Base-by-base conservation (phyloP, 2,113 vertebrate genomes). In the Chaenogobius annularis region DNA sequence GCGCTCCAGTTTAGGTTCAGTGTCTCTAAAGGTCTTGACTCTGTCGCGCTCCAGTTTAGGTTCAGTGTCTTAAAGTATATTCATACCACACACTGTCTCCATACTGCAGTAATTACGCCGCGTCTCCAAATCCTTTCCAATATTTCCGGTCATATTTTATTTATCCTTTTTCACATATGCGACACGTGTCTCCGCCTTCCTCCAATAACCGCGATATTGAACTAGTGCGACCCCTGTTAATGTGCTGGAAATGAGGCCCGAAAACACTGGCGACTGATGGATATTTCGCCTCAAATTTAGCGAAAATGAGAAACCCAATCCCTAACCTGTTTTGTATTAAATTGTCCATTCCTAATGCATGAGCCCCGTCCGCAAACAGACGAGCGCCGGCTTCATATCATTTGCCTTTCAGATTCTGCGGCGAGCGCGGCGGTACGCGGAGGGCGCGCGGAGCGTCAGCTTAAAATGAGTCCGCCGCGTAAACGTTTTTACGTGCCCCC, bases 361-460 rank as follows among this genome's bases (percentile, higher is more conserved):
- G 56, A 69, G 63, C 62, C 66, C 47, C 35, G 54, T 63, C 23
- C 59, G 15, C 64, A 74, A 62, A 65, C 61, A 70, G 72, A 55
- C 69, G 3, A 63, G 46, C 67, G 10, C 56, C 17, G 50, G 44
- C 61, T 68, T 84, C 81, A 70, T 72, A 69, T 86, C 73, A 86
- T 88, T 83, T 88, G 79, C 86, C 70, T 89, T 85, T 88, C 68
- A 86, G 80, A 87, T 86, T 8, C 66, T 80, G 20, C 6, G 56
- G 79, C 5, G 77, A 84, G 70, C 31, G 35, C 83, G 12, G 43
- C 7, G 13, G 47, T 5, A 12, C 14, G 13, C n/a, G 14, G 6
- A 12, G 15, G 47, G 47, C 7, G 47, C 14, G 17, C 5, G 37
- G 37, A 7, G 37, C 37, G 26, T n/a, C 26, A 4, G 1, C 26